Conservation (phyloP, 2,888 invertebrate genomes). For the Homarus gammarus region DNA sequence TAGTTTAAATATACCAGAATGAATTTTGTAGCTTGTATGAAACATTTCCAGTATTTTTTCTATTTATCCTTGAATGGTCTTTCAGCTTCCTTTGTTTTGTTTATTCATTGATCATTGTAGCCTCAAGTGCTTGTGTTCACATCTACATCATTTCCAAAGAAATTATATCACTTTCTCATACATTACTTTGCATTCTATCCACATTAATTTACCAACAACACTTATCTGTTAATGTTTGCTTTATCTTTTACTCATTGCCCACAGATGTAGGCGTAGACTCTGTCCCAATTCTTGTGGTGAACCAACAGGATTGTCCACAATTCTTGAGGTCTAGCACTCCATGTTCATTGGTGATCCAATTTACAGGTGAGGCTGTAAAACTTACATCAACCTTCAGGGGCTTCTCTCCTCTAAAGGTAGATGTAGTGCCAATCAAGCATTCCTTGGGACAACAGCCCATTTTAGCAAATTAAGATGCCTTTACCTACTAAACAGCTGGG, state of each 20-base stretch:
- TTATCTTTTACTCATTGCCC: constrained; percentile 5
- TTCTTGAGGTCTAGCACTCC: neutral
- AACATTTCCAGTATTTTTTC: neutral
- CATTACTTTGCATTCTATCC: neutral
- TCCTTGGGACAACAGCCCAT: neutral
- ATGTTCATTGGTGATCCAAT: constrained; percentile 12
- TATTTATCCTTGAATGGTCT: neutral
- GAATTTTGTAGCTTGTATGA: too few species aligned
- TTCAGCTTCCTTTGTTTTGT: neutral
- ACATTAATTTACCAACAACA: neutral
- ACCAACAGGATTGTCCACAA: constrained; percentile 1
- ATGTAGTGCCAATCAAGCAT: neutral
- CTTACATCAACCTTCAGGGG: neutral
- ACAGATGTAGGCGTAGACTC: constrained; percentile 14
- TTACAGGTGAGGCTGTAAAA: constrained; percentile 2
- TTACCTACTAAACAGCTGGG: neutral
- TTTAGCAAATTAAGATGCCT: neutral
- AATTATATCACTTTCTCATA: neutral
- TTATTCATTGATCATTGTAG: neutral
- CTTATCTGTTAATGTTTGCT: neutral
- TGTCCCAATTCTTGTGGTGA: neutral
- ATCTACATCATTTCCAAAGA: neutral
- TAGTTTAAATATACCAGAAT: too few species aligned
- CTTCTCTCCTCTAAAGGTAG: neutral
- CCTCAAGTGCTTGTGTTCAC: neutral